Evolutionary conservation across 2,888 invertebrate species (phyloP).

Genomic region (Tetheella fluctuosa): DNA sequence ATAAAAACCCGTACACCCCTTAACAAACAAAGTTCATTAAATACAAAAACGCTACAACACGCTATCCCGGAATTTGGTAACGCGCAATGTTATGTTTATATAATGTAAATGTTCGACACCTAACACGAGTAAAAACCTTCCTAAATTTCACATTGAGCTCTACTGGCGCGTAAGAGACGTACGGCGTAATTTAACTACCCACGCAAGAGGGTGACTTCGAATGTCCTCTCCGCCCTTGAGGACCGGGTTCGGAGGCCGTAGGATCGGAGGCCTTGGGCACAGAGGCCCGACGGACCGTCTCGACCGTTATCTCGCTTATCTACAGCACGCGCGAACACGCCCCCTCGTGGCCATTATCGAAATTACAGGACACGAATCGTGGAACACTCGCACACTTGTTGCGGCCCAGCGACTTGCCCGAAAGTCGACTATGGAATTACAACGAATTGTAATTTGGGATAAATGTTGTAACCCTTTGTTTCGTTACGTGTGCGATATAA

Average conservation of each 20-base stretch:
- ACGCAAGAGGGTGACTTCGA: conserved; percentile 26
- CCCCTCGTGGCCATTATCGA: conserved; percentile 62
- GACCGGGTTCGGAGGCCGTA: conserved; percentile 17
- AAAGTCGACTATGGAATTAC: conserved; percentile 34
- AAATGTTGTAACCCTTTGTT: background rate
- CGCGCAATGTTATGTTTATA: background rate
- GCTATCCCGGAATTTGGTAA: background rate
- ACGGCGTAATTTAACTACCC: conserved; percentile 42
- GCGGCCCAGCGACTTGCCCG: conserved; percentile 36
- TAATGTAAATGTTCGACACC: conserved; percentile 6
- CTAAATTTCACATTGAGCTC: conserved; percentile 21
- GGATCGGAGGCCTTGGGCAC: background rate
- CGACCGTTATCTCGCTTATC: conserved; percentile 57
- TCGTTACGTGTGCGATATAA: background rate
- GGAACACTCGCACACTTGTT: conserved; percentile 43
- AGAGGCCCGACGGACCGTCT: conserved; percentile 26
- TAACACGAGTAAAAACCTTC: conserved; percentile 14
- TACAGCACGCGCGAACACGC: conserved; percentile 39
- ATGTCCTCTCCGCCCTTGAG: conserved; percentile 25
- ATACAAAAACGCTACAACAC: background rate
- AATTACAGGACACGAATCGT: conserved; percentile 54
- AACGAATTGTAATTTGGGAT: conserved; percentile 30
- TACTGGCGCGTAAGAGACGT: conserved; percentile 42
- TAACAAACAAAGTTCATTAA: background rate
- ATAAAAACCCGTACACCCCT: background rate